These are phyloP conservation scores for Aphidius gifuensis DNA, from an alignment of 1,140 invertebrate genomes.

Conservation along the genomic window DNA sequence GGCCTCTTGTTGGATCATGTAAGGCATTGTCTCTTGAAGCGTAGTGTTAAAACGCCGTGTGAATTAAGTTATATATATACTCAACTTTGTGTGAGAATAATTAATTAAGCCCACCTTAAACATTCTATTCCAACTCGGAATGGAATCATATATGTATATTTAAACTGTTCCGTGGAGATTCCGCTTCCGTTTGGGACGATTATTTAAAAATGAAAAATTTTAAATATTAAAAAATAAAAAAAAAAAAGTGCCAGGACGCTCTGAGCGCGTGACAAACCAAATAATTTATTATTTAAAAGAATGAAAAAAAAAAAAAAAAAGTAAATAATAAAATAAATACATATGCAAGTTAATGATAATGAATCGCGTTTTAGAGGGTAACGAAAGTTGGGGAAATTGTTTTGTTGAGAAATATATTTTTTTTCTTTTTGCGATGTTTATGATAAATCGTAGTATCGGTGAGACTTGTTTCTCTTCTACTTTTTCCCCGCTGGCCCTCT, in stretches of 20 bases:
- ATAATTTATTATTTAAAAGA: slow-evolving; percentile 62
- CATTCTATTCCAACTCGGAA: not conserved
- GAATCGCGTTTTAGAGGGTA: too few relatives aligned
- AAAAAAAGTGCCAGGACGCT: slow-evolving; percentile 53
- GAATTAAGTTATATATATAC: not conserved
- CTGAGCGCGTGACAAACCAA: slow-evolving; percentile 63
- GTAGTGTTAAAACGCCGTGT: slow-evolving; percentile 46
- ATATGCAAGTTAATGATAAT: not conserved
- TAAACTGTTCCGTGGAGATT: too few relatives aligned
- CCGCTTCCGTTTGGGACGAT: too few relatives aligned
- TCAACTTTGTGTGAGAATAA: not conserved
- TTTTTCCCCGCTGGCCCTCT: too few relatives aligned
- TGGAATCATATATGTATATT: too few relatives aligned
- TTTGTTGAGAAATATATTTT: not conserved
- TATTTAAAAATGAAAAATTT: too few relatives aligned
- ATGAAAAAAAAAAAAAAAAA: slow-evolving; percentile 30
- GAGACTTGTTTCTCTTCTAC: not conserved
- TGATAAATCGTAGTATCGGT: not conserved
- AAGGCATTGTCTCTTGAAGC: slow-evolving; percentile 61
- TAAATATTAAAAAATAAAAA: not conserved
- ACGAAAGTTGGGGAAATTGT: too few relatives aligned
- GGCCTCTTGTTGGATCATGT: slow-evolving; percentile 54
- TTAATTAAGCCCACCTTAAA: slow-evolving; percentile 15
- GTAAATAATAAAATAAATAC: slow-evolving; percentile 21
- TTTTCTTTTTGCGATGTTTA: too few relatives aligned